Evolutionary conservation across 92 coral and sea anemone species (phyloP), one percentile per base, ranked within the genome.

Genomic region (Epizoanthus scotinus): DNA sequence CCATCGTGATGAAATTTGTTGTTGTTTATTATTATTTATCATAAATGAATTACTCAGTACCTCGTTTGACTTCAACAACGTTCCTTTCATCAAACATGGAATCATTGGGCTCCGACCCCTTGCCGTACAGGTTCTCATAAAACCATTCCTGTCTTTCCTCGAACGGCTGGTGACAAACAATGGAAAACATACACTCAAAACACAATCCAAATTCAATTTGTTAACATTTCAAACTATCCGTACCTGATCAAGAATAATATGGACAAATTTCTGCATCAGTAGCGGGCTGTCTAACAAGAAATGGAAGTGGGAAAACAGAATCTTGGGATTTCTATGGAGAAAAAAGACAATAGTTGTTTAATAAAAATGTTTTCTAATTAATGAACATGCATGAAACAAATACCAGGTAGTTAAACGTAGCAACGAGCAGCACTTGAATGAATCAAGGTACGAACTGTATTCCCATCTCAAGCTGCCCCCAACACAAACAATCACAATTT

Each of bases 41-140:
- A 47, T 47, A 47, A 47, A 47, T 13, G 17, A 9, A 47, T 47
- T 47, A 9, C 2, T 47, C 2, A 7, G 52, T 17, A 86, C 89
- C 89, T 81, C 89, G 82, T 64, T 86, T 86, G 83, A 86, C 82
- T 60, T 86, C 89, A 19, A 86, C 84, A 55, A 86, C 89, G 47
- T 86, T 86, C 27, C 49, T 86, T 62, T 86, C 89, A 52, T 81
- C 89, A 55, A 70, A 67, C 1, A 66, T 81, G 24, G 70, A 82
- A 40, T 62, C 47, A 9, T 65, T 67, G 42, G 78, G 89, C 29
- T 86, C 85, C 21, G 70, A 50, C 29, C 79, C 70, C 44, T 81
- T 83, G 22, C 84, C 78, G 38, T 80, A 86, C 63, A 86, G 52
- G 59, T 85, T 85, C 58, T 85, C 88, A 29, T 85, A 85, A 78